Conservation (phyloP, 2,113 vertebrate species). For the Phalacrocorax brasilianus region DNA sequence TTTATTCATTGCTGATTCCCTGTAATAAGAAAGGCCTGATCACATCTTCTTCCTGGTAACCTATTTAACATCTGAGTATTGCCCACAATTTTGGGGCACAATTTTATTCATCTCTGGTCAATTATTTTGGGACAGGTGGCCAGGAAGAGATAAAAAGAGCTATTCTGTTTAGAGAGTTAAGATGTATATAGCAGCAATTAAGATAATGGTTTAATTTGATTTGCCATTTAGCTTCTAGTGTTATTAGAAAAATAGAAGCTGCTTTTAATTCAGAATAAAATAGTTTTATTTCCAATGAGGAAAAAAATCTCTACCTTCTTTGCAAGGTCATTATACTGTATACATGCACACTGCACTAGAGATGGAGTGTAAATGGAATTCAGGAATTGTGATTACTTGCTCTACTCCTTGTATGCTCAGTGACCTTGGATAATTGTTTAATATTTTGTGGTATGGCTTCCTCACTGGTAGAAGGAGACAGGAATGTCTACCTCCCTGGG, state of each 20-base stretch:
- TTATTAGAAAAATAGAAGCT: background rate
- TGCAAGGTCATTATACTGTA: background rate
- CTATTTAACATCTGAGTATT: background rate
- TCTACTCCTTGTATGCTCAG: background rate
- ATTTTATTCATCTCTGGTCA: background rate
- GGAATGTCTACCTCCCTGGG: background rate
- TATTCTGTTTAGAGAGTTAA: background rate
- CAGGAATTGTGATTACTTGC: background rate
- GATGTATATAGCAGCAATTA: background rate
- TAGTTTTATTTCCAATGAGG: background rate
- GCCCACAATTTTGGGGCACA: background rate
- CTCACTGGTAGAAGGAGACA: background rate
- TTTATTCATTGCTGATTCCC: background rate
- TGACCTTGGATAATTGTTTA: background rate
- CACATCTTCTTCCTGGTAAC: background rate
- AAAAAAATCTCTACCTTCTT: background rate
- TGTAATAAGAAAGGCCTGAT: background rate
- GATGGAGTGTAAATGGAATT: background rate
- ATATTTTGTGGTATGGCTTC: background rate
- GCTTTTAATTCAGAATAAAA: background rate
- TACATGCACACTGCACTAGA: background rate
- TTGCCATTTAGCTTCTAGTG: background rate
- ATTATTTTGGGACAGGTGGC: background rate
- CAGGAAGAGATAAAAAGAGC: background rate
- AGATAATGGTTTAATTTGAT: background rate